A percentile compares a stretch with the other conserved stretches of the same genome.
These are phyloP conservation scores for Halictus quadricinctus DNA, from an alignment of 2,888 invertebrate genomes.

Conservation along the genomic window DNA sequence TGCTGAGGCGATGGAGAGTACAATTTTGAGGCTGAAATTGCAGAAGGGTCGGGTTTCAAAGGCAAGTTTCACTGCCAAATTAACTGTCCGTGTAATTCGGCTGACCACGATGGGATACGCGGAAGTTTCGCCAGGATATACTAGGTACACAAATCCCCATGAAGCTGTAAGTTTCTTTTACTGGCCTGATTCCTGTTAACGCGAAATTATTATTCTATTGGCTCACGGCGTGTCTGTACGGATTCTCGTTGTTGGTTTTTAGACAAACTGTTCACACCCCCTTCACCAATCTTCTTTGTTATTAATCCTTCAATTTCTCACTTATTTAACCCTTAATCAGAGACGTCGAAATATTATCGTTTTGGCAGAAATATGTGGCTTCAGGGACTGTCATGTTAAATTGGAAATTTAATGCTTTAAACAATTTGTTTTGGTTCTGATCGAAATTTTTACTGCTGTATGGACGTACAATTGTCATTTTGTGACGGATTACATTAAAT, in stretches of 20 bases:
- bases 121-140: conserved; percentile 21
- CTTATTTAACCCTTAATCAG: no score
- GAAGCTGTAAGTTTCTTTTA: conserved; percentile 36
- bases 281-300: neutral
- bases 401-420: no score
- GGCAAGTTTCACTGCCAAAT: conserved; percentile 56
- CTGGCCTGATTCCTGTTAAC: neutral
- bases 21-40: conserved; percentile 46
- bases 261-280: neutral
- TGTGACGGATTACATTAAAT: no score
- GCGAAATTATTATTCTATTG: neutral
- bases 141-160: conserved; percentile 10
- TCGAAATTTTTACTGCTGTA: no score
- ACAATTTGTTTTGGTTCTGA: no score
- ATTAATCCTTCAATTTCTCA: neutral
- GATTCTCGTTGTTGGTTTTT: neutral
- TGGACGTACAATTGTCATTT: no score
- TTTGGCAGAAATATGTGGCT: no score
- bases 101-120: conserved; percentile 40
- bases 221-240: neutral
- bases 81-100: conserved; percentile 62
- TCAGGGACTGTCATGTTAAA: no score
- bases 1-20: conserved; percentile 16
- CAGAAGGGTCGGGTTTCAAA: conserved; percentile 50
- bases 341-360: no score